Conservation (phyloP, 2,797 vertebrate species). For the Gallinago nigripennis region DNA sequence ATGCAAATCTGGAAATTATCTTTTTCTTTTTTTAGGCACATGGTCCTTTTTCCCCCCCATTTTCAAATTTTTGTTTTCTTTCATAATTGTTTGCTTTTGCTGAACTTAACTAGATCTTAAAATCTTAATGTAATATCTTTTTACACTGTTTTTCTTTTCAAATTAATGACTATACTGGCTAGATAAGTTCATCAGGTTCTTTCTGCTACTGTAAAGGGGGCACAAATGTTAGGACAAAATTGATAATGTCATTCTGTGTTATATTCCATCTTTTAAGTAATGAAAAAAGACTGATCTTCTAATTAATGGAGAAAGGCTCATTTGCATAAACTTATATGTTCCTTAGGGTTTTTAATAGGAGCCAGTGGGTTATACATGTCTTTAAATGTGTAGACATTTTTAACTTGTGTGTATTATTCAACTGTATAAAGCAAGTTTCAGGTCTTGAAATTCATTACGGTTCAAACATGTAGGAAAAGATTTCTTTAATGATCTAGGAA, state of each 20-base stretch:
- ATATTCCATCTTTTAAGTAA: conserved; percentile 43
- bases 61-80: neutral
- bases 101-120: neutral
- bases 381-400: conserved; percentile 35
- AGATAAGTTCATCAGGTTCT: conserved; percentile 1
- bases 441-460: neutral
- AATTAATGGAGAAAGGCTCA: conserved; percentile 49
- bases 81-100: neutral
- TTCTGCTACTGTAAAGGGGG: conserved; percentile 28
- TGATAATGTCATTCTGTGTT: neutral
- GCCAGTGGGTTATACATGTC: neutral
- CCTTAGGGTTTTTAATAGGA: neutral
- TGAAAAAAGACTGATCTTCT: conserved; percentile 36
- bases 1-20: neutral
- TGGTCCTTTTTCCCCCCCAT: neutral
- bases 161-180: neutral
- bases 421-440: neutral
- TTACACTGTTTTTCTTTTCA: neutral
- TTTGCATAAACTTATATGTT: conserved; percentile 29
- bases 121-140: neutral
- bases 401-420: neutral
- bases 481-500: neutral
- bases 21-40: neutral
- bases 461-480: neutral
- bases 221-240: neutral